Evolutionary conservation across 2,888 invertebrate genomes (phyloP).

Genomic region (Aricia artaxerxes): DNA sequence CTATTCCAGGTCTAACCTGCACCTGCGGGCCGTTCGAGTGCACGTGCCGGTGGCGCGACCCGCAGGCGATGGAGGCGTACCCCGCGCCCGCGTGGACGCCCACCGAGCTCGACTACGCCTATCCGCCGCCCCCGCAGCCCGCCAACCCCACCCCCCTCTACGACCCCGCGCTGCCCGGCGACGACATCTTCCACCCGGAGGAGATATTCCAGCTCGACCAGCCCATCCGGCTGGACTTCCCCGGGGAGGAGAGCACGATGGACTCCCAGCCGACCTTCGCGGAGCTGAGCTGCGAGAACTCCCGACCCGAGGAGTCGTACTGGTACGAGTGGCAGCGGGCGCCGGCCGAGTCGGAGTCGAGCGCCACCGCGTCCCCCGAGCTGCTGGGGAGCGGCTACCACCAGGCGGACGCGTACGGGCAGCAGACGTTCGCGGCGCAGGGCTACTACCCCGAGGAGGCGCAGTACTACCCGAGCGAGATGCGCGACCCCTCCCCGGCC

Average conservation of each 20-base stretch:
- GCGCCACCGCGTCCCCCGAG: constrained; percentile 81
- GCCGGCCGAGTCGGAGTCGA: constrained; percentile 69
- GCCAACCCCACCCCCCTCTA: constrained; percentile 67
- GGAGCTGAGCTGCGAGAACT: constrained; percentile 87
- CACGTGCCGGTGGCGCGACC: constrained; percentile 80
- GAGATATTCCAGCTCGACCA: constrained; percentile 89
- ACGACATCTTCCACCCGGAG: constrained; percentile 87
- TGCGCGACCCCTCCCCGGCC: constrained; percentile 58
- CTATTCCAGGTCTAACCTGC: constrained; percentile 80
- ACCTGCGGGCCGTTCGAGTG: constrained; percentile 89
- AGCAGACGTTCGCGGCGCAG: constrained; percentile 61
- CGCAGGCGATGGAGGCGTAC: constrained; percentile 57
- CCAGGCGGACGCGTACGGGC: constrained; percentile 66
- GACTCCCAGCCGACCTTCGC: constrained; percentile 86
- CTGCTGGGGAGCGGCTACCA: constrained; percentile 67
- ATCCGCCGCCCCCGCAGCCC: constrained; percentile 55
- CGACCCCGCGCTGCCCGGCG: constrained; percentile 82
- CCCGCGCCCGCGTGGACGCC: constrained; percentile 62
- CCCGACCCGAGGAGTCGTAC: constrained; percentile 80
- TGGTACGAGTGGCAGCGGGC: constrained; percentile 81
- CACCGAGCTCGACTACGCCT: constrained; percentile 56
- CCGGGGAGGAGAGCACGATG: constrained; percentile 71
- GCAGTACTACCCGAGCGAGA: constrained; percentile 66
- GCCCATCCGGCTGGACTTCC: constrained; percentile 84
- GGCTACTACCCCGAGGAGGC: constrained; percentile 70